Evolutionary conservation across 2,888 invertebrate genomes (phyloP).

Genomic region (Xestia sexstrigata): DNA sequence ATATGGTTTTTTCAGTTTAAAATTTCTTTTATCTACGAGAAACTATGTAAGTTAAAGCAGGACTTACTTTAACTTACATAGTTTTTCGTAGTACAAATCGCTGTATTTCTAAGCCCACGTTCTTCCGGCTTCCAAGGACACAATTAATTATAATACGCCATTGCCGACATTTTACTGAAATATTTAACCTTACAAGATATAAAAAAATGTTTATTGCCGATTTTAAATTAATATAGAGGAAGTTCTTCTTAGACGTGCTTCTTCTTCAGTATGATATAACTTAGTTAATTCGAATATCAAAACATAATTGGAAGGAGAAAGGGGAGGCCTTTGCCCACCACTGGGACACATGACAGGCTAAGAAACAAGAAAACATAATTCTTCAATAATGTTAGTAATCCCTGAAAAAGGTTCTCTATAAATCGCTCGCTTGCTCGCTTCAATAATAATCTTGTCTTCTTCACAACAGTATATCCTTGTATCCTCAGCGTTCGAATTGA

Average conservation of each 20-base stretch:
- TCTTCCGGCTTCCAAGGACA: slow-evolving; percentile 48
- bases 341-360: too few species aligned
- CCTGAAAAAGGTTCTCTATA: background rate
- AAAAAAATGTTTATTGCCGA: too few species aligned
- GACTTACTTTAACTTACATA: slow-evolving; percentile 7
- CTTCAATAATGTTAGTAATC: background rate
- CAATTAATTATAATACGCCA: slow-evolving; percentile 37
- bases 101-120: slow-evolving; percentile 44
- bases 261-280: too few species aligned
- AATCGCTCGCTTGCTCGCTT: background rate
- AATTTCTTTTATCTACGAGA: background rate
- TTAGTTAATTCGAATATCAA: too few species aligned
- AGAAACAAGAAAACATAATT: too few species aligned
- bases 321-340: too few species aligned
- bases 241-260: background rate
- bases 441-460: background rate
- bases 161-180: slow-evolving; percentile 20
- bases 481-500: background rate
- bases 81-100: slow-evolving; percentile 38
- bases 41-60: background rate
- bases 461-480: slow-evolving; percentile 2
- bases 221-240: background rate
- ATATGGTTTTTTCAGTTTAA: too few species aligned
- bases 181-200: slow-evolving; percentile 4
- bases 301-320: too few species aligned